Percentiles rank a stretch among this genome's conserved stretches.
Evolutionary conservation across 2,113 vertebrate species (phyloP).

Genomic region (Alligator mississippiensis): DNA sequence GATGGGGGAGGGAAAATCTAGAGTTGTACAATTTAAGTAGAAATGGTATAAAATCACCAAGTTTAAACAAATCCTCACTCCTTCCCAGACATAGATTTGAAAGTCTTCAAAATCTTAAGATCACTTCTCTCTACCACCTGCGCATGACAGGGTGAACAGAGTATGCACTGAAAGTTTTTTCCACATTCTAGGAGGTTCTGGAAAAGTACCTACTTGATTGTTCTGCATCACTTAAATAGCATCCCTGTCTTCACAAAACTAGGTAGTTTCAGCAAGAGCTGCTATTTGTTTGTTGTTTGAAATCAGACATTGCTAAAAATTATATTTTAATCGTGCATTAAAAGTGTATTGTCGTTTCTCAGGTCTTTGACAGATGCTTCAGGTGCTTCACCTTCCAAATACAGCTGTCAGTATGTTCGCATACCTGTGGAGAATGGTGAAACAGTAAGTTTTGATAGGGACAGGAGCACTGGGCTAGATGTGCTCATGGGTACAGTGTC

Average conservation of each 20-base stretch:
- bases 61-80: too few relatives aligned
- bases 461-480: background rate
- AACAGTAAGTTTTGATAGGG: conserved; percentile 57
- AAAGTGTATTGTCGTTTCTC: background rate
- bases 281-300: background rate
- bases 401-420: conserved; percentile 58
- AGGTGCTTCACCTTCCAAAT: conserved; percentile 64
- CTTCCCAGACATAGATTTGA: background rate
- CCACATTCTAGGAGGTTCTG: too few relatives aligned
- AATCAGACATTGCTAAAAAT: background rate
- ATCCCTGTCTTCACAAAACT: background rate
- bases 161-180: too few relatives aligned
- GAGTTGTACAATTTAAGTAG: too few relatives aligned
- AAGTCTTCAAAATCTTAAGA: background rate
- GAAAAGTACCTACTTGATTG: background rate
- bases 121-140: background rate
- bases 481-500: background rate
- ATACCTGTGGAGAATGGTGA: conserved; percentile 70
- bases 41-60: too few relatives aligned
- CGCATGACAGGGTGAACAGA: too few relatives aligned
- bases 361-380: conserved; percentile 68
- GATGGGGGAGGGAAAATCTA: too few relatives aligned
- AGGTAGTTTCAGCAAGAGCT: background rate
- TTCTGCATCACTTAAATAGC: background rate
- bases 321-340: rapidly evolving